Percentiles rank a stretch among this genome's conserved stretches.
Conservation (phyloP, 2,888 invertebrate genomes). For the Nycteola revayana region DNA sequence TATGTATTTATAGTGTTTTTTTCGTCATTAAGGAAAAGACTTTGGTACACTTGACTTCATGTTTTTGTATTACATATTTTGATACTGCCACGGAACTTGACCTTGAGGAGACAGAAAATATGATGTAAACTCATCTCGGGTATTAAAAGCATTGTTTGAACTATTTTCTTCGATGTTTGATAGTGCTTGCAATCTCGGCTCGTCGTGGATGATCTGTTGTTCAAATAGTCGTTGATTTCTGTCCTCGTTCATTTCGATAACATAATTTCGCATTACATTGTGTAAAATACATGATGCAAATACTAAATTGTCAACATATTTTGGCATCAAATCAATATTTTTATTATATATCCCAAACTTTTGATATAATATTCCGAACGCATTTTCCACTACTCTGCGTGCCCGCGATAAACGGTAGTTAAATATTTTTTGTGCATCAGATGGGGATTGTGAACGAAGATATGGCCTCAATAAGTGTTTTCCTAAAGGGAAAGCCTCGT, state of each 20-base stretch:
- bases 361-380: conserved; percentile 5
- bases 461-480: not conserved
- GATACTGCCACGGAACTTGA: conserved; percentile 7
- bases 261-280: conserved; percentile 3
- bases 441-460: not conserved
- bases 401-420: conserved; percentile 6
- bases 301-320: not conserved
- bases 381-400: conserved; percentile 5
- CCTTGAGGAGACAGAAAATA: conserved; percentile 7
- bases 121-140: conserved; percentile 5
- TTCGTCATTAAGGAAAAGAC: conserved; percentile 1
- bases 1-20: too few species aligned
- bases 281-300: conserved; percentile 3
- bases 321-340: not conserved
- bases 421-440: conserved; percentile 1
- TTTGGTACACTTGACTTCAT: conserved; percentile 4
- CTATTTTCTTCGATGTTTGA: conserved; percentile 1
- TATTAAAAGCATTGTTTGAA: conserved; percentile 1
- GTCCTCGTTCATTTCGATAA: conserved; percentile 3
- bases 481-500: not conserved
- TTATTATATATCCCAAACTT: not conserved
- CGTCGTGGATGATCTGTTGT: conserved; percentile 4
- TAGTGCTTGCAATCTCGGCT: conserved; percentile 4
- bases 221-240: conserved; percentile 1
- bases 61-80: conserved; percentile 6